Evolutionary conservation across 2,888 invertebrate genomes (phyloP).

Genomic region (Pseudococcus jackbeardsleyi): DNA sequence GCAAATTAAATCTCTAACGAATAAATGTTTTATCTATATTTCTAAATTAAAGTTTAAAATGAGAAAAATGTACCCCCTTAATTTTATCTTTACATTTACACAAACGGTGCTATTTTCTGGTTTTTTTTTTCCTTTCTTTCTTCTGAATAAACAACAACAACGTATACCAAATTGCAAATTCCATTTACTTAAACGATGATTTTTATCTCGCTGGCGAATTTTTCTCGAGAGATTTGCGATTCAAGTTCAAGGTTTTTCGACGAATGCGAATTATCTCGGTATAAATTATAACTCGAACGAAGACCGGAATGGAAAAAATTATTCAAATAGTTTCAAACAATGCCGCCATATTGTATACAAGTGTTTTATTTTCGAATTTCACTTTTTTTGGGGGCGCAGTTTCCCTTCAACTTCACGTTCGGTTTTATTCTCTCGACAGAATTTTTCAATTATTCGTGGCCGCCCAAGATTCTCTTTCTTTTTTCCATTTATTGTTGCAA

Average conservation of each 20-base stretch:
- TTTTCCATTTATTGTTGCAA: conserved; percentile 7
- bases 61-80: not conserved
- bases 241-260: conserved; percentile 1
- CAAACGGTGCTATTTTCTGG: not conserved
- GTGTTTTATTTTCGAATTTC: conserved; percentile 7
- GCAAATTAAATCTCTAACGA: conserved; percentile 7
- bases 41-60: conserved; percentile 33
- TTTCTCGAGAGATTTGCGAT: not conserved
- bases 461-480: not conserved
- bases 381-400: not conserved
- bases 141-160: no score
- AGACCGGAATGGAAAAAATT: conserved; percentile 25
- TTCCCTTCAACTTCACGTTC: not conserved
- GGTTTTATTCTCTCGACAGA: not conserved
- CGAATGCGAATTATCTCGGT: conserved; percentile 1
- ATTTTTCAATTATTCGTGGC: not conserved
- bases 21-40: not conserved
- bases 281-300: not conserved
- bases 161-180: not conserved
- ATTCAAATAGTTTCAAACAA: conserved; percentile 36
- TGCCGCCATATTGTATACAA: conserved; percentile 11
- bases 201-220: not conserved
- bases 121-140: no score
- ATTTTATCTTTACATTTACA: not conserved
- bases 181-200: not conserved